Percentiles rank a stretch among this genome's conserved stretches.
Evolutionary conservation across 2,888 invertebrate genomes (phyloP).

Genomic region (Drosophila mimetica): DNA sequence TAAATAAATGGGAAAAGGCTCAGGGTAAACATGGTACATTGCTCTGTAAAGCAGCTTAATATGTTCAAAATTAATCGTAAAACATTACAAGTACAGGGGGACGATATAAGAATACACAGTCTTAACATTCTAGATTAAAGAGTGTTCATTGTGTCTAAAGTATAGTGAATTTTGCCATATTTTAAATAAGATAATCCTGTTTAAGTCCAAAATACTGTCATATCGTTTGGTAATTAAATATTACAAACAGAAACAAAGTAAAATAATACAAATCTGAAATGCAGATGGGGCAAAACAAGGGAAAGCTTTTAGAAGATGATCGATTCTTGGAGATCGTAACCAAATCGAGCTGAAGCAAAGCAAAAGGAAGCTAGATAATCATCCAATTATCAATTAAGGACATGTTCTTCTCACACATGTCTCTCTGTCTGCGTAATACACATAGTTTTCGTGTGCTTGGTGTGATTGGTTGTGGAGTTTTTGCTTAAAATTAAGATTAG

Average conservation of each 20-base stretch:
- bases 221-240: background rate
- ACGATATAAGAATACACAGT: background rate
- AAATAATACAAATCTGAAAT: background rate
- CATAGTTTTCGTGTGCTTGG: conserved; percentile 57
- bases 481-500: conserved; percentile 83
- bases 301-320: conserved; percentile 3
- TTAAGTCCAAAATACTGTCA: too few relatives aligned
- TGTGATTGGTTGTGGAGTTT: conserved; percentile 42
- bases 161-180: background rate
- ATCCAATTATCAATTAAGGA: too few relatives aligned
- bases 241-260: background rate
- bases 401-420: too few relatives aligned
- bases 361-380: conserved; percentile 19
- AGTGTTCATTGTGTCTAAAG: background rate
- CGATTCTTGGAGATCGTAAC: conserved; percentile 9
- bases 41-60: background rate
- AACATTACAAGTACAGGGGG: background rate
- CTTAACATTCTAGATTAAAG: background rate
- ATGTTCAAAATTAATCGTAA: background rate
- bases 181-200: background rate
- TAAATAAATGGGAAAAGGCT: background rate
- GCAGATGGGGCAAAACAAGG: conserved; percentile 7
- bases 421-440: too few relatives aligned
- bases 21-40: background rate
- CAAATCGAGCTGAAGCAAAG: conserved; percentile 31